A percentile compares a stretch with the other conserved stretches of the same genome.
Evolutionary conservation across 2,888 invertebrate genomes (phyloP).

Genomic region (Andrena bicolor): DNA sequence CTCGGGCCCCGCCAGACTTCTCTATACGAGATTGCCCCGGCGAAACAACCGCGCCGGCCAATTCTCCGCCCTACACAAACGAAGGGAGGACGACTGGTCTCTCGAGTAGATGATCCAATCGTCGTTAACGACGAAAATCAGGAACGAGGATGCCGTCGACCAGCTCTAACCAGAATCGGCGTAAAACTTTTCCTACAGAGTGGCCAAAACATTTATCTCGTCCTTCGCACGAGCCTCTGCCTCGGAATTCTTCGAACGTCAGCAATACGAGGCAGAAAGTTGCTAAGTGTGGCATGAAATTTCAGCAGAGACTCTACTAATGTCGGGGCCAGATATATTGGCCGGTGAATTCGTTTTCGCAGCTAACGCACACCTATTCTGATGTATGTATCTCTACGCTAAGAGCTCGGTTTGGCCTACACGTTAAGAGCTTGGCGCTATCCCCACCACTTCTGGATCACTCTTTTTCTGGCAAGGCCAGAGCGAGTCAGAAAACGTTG

Average conservation of each 20-base stretch:
- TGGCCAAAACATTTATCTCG: background rate
- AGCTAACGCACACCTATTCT: no score
- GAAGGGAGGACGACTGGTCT: background rate
- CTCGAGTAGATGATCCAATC: conserved; percentile 6
- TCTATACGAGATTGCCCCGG: background rate
- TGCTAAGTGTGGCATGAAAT: background rate
- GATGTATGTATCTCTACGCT: no score
- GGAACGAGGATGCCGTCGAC: background rate
- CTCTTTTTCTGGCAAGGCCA: no score
- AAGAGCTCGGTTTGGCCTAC: no score
- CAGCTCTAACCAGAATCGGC: background rate
- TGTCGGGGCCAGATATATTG: no score
- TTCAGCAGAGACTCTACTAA: background rate
- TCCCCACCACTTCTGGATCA: no score
- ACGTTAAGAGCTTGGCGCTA: no score
- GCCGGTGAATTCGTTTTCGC: no score
- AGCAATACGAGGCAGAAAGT: no score
- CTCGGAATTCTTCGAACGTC: background rate
- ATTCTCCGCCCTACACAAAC: background rate
- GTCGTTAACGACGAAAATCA: conserved; percentile 15
- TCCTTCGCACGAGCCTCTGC: background rate
- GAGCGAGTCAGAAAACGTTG: no score
- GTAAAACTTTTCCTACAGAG: background rate
- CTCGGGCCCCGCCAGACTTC: background rate
- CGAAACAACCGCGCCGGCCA: background rate